Conservation (phyloP, 92 coral and sea anemone genomes). For the Hydrozoanthus gracilis region DNA sequence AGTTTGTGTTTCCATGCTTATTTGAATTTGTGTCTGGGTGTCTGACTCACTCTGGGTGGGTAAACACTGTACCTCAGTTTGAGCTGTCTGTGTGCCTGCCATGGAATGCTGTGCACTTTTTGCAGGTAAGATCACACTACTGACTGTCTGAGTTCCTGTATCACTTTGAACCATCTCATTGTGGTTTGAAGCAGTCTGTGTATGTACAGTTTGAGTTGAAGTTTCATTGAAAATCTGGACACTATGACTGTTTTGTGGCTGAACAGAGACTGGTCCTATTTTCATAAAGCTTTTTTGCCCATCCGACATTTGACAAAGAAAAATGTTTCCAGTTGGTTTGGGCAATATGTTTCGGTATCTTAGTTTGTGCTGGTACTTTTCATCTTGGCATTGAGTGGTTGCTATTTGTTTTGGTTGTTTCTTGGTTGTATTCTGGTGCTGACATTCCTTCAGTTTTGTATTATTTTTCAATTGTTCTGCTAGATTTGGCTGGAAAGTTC, state of each 20-base stretch:
- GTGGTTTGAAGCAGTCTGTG: conserved; percentile 2
- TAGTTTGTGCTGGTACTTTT: background rate
- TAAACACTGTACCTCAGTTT: conserved; percentile 6
- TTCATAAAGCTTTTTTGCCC: conserved; percentile 12
- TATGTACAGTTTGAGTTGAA: conserved; percentile 4
- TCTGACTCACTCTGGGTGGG: conserved; percentile 21
- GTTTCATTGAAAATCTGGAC: background rate
- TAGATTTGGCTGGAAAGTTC: background rate
- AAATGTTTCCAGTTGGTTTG: conserved; percentile 27
- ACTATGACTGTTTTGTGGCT: background rate
- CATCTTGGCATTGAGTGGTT: background rate
- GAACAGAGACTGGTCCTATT: background rate
- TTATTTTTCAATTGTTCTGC: background rate
- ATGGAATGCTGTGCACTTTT: background rate
- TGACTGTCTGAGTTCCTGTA: conserved; percentile 30
- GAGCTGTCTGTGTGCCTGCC: background rate
- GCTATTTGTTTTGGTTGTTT: background rate
- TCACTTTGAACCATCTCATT: background rate
- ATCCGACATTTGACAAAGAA: conserved; percentile 26
- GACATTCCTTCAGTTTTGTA: conserved; percentile 5
- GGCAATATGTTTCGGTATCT: conserved; percentile 34
- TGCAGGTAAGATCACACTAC: background rate
- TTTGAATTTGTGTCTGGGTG: conserved; percentile 30
- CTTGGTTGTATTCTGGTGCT: conserved; percentile 17
- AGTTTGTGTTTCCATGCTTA: conserved; percentile 33